Base-by-base conservation (phyloP, 2,888 invertebrate genomes). In the Dynastes hyllus region DNA sequence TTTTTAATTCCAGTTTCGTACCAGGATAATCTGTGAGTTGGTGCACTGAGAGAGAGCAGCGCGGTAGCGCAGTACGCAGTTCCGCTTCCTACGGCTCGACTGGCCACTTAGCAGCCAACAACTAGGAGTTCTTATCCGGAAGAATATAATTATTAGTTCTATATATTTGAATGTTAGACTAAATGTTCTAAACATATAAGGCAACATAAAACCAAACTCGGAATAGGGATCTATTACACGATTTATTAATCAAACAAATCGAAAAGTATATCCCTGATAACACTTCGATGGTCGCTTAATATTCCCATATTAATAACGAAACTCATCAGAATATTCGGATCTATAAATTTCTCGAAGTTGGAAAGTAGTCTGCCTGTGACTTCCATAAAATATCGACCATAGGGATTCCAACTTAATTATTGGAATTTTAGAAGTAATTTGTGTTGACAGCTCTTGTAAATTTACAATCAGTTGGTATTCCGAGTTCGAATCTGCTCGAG, bases 371-470 rank as follows among this genome's bases (percentile, higher is more conserved):
- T 58, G 71, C 37, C 55, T 0, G 11, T 32, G 73, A 73, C 22
- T 58, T 61, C 58, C 27, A 73, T 73, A 61, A 73, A 73, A 73
- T 73, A 73, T 73, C 58, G 73, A 69, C 69, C 27, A 69, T 69
- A 11, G 69, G 13, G 69, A 77, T 67, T 58, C 53, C 27, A 32
- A 67, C 53, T 66, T 67, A 53, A 53, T 69, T 69, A 77, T 77
- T 58, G 55, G 65, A 77, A 77, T 55, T 77, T 69, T 55, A 58
- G 69, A 61, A 69, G 67, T 69, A 77, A 77, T 67, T 77, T 58
- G 69, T 67, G 40, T 22, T 73, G 73, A 73, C 73, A 73, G 73
- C 40, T 45, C 61, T 16, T 22, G 73, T 13, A 58, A 58, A 73
- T 73, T 73, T 61, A 73, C 58, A 73, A 73, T 73, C 40, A 40